Percentiles rank a stretch among this genome's conserved stretches.
Conservation (phyloP, 1,140 invertebrate genomes). For the Drosophila lini region DNA sequence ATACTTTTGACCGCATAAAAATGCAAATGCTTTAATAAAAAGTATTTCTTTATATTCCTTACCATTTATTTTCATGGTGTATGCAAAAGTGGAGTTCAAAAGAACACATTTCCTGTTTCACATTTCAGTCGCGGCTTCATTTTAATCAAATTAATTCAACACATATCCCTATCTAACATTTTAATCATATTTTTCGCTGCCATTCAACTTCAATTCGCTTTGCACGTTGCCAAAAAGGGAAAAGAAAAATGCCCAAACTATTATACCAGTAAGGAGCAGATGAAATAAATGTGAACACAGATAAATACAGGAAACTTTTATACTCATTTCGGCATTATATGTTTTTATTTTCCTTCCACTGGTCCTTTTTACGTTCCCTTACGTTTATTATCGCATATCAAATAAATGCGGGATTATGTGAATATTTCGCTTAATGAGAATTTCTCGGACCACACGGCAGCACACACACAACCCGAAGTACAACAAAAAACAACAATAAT, state of each 20-base stretch:
- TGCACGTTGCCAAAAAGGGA: conserved; percentile 20
- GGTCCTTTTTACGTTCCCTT: conserved; percentile 20
- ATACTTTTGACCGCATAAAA: not conserved
- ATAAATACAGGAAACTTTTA: conserved; percentile 38
- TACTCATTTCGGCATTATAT: conserved; percentile 40
- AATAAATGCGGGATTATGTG: conserved; percentile 84
- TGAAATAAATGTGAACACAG: conserved; percentile 25
- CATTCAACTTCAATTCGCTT: conserved; percentile 51
- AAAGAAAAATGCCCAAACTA: conserved; percentile 32
- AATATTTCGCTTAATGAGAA: conserved; percentile 84
- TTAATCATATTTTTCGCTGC: conserved; percentile 48
- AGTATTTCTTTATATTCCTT: not conserved
- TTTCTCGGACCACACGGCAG: conserved; percentile 77
- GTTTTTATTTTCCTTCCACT: conserved; percentile 12
- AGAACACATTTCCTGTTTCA: not conserved
- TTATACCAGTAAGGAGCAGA: conserved; percentile 31
- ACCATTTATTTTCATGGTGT: not conserved
- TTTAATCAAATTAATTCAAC: conserved; percentile 55
- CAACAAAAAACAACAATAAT: not conserved
- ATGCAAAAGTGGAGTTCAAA: not conserved
- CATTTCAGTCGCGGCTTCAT: not conserved
- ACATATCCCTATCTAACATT: conserved; percentile 46
- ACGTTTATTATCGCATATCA: conserved; percentile 79
- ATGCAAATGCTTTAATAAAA: not conserved
- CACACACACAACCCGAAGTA: conserved; percentile 15